Percentiles rank a stretch among this genome's conserved stretches.
Conservation (phyloP, 1,140 invertebrate genomes). For the Muscidifurax raptorellus region DNA sequence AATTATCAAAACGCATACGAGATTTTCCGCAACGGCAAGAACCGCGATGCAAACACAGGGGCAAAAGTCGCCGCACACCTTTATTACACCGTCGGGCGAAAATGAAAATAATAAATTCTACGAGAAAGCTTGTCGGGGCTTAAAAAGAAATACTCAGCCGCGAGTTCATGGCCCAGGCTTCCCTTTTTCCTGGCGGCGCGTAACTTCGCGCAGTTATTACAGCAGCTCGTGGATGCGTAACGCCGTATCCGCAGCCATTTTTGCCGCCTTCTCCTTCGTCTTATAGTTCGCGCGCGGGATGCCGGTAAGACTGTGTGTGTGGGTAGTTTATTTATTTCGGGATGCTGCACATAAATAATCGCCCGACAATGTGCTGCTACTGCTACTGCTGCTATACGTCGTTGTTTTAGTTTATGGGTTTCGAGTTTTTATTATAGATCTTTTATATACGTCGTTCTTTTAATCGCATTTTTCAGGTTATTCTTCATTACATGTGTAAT, state of each 20-base stretch:
- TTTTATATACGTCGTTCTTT: too few species aligned
- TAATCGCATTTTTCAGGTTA: too few species aligned
- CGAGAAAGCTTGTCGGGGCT: neutral
- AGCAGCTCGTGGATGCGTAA: neutral
- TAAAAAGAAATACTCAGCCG: neutral
- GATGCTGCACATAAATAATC: neutral
- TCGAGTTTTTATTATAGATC: too few species aligned
- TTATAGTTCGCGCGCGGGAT: neutral
- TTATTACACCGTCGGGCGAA: neutral
- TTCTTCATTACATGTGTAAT: too few species aligned
- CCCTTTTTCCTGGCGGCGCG: neutral
- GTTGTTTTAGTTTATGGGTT: neutral
- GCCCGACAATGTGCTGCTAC: neutral
- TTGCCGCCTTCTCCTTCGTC: neutral
- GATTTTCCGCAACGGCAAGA: neutral
- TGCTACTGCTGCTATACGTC: neutral
- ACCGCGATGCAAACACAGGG: neutral
- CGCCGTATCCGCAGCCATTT: neutral
- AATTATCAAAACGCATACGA: too few species aligned
- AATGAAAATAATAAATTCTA: conserved; percentile 27
- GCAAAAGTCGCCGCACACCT: too few species aligned
- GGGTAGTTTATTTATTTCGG: neutral
- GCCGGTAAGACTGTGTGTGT: neutral
- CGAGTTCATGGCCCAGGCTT: neutral
- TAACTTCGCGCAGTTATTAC: conserved; percentile 2